These are phyloP conservation scores for Strigamia maritima DNA, from an alignment of 2,888 invertebrate species.

Conservation along the genomic window DNA sequence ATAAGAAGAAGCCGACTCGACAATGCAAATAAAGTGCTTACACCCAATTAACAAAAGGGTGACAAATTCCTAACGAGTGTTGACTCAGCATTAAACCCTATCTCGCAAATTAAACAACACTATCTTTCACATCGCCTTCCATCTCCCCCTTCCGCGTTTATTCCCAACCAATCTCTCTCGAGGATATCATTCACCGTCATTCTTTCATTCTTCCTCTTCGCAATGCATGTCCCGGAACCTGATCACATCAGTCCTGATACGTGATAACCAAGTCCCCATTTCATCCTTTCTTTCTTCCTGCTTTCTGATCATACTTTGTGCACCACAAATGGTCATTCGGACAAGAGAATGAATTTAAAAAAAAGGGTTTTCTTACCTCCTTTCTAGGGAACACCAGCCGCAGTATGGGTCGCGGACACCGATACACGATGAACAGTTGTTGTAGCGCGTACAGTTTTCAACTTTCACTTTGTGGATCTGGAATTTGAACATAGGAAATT, in stretches of 20 bases:
- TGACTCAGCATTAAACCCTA: conserved; percentile 4
- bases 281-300: neutral
- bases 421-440: conserved; percentile 81
- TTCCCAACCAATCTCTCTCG: neutral
- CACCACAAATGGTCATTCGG: neutral
- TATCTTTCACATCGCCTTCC: neutral
- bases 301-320: neutral
- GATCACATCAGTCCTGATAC: neutral
- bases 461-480: conserved; percentile 73
- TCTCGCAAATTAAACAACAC: conserved; percentile 16
- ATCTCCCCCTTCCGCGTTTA: neutral
- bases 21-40: conserved; percentile 25
- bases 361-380: conserved; percentile 56
- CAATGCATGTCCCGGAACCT: conserved; percentile 4
- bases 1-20: neutral
- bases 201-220: neutral
- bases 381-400: conserved; percentile 92
- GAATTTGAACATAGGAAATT: no score
- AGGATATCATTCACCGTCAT: neutral
- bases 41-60: neutral
- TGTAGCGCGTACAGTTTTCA: conserved; percentile 80
- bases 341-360: neutral
- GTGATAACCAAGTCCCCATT: no score
- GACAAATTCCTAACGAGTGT: neutral
- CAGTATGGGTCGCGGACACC: conserved; percentile 90